These are phyloP conservation scores for Hemiscyllium ocellatum DNA, from an alignment of 2,113 vertebrate genomes.

Conservation along the genomic window DNA sequence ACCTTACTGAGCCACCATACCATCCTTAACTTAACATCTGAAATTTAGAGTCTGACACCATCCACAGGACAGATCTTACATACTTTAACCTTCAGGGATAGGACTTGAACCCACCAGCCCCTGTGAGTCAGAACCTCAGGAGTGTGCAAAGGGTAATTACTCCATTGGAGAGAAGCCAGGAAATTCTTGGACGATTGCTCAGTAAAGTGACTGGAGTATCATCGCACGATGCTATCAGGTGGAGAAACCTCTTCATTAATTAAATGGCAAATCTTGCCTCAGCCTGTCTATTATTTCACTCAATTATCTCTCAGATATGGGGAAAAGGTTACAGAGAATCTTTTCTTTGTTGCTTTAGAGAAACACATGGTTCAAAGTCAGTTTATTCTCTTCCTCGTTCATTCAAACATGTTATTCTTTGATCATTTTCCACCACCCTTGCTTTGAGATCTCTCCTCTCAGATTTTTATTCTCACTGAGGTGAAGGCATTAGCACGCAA, in stretches of 20 bases:
- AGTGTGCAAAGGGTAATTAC: not conserved
- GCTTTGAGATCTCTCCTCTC: too few species aligned
- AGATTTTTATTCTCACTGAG: not conserved
- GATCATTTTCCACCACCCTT: not conserved
- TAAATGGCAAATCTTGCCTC: conserved; percentile 7
- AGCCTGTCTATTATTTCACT: conserved; percentile 28
- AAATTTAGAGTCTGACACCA: not conserved
- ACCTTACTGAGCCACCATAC: too few species aligned
- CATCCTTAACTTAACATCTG: not conserved
- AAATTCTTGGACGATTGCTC: not conserved
- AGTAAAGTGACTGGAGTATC: conserved; percentile 9
- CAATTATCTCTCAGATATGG: conserved; percentile 27
- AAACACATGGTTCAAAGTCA: not conserved
- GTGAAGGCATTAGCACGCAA: not conserved
- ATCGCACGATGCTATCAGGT: not conserved
- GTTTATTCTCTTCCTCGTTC: not conserved
- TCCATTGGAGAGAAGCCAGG: not conserved
- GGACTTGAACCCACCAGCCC: not conserved
- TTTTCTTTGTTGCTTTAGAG: not conserved
- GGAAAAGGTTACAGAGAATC: not conserved
- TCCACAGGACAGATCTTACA: not conserved
- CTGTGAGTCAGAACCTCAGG: not conserved
- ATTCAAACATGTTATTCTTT: not conserved
- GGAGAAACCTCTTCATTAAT: not conserved
- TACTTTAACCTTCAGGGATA: not conserved